Conservation (phyloP, 35 echinoderm and acorn worm genomes). For the Diadema setosum region DNA sequence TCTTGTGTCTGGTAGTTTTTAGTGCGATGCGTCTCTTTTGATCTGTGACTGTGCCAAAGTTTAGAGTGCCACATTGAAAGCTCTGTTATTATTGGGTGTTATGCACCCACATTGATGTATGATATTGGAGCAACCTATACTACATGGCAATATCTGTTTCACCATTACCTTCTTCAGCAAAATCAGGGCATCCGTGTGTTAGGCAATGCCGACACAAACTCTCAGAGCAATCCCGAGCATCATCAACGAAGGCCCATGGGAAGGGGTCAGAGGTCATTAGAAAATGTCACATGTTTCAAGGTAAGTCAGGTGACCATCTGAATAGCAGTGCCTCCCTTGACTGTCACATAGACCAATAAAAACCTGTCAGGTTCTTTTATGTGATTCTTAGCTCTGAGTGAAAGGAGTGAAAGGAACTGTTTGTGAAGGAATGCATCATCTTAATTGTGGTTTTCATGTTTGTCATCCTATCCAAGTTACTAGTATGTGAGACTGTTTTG, state of each 20-base stretch:
- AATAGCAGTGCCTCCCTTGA: neutral
- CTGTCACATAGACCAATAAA: neutral
- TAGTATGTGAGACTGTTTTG: no score
- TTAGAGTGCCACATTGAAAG: no score
- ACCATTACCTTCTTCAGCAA: neutral
- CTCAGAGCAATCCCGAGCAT: neutral
- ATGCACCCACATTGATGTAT: neutral
- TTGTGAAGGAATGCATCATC: neutral
- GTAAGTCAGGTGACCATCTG: neutral
- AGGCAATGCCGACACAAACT: neutral
- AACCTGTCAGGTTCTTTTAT: neutral
- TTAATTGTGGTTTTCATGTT: neutral
- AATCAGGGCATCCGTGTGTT: slow-evolving; percentile 12
- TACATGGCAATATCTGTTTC: neutral
- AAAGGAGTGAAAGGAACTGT: neutral
- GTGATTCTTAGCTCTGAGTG: neutral
- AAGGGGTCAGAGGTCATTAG: neutral
- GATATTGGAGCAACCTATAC: neutral
- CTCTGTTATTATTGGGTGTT: neutral
- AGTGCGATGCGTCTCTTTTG: neutral
- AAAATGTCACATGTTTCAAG: slow-evolving; percentile 61
- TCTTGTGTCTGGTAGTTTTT: neutral
- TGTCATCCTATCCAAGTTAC: neutral
- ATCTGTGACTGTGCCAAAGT: neutral
- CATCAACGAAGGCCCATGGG: neutral